A percentile compares a stretch with the other conserved stretches of the same genome.
Conservation (phyloP, 1,140 invertebrate species). For the Helicoverpa zea region DNA sequence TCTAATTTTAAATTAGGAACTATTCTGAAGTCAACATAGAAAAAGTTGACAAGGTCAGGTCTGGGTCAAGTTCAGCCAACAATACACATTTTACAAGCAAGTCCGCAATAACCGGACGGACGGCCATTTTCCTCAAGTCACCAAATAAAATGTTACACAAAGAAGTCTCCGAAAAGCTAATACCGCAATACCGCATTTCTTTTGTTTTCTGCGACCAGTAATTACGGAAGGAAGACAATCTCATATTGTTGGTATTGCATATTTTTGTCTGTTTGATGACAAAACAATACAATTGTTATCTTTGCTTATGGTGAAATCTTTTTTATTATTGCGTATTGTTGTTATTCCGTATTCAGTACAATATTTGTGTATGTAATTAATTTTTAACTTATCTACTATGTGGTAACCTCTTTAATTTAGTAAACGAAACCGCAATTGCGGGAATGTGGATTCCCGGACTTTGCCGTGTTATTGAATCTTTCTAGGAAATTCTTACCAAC, state of each 20-base stretch:
- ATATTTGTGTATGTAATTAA: not conserved
- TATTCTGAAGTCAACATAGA: not conserved
- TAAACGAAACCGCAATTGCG: too few relatives aligned
- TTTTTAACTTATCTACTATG: too few relatives aligned
- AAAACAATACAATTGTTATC: not conserved
- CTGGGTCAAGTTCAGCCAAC: slow-evolving; percentile 32
- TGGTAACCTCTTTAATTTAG: too few relatives aligned
- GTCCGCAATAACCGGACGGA: not conserved
- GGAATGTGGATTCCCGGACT: too few relatives aligned
- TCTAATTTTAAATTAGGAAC: not conserved
- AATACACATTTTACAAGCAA: slow-evolving; percentile 37
- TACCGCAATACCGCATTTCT: not conserved
- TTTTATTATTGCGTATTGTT: not conserved
- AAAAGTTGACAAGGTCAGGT: slow-evolving; percentile 10
- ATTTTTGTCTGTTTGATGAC: not conserved
- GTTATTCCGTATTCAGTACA: not conserved
- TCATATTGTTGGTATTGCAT: not conserved
- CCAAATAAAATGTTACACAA: not conserved
- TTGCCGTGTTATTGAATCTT: too few relatives aligned
- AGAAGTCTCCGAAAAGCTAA: not conserved
- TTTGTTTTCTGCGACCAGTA: not conserved
- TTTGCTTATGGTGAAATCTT: not conserved
- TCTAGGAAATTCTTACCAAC: too few relatives aligned
- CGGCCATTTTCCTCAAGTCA: not conserved
- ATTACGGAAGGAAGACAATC: not conserved